Conservation (phyloP, 2,797 vertebrate species). For the Vultur gryphus region DNA sequence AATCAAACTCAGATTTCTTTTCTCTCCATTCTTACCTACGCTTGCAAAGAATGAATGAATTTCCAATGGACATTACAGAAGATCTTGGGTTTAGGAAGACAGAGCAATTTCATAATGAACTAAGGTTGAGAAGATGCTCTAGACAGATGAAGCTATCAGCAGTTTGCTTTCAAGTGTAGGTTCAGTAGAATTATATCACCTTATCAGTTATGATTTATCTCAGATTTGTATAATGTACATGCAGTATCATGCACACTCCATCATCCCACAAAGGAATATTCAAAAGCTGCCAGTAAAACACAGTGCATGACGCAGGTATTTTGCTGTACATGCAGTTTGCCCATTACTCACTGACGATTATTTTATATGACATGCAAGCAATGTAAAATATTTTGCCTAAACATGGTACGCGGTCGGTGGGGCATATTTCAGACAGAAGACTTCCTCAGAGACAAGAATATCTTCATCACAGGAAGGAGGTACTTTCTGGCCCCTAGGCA, state of each 20-base stretch:
- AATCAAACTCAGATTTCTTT: not conserved
- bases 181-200: not conserved
- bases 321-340: not conserved
- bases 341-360: not conserved
- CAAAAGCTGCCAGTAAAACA: not conserved
- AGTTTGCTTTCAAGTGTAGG: not conserved
- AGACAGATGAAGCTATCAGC: not conserved
- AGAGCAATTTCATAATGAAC: not conserved
- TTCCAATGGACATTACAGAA: not conserved
- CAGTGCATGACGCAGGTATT: not conserved
- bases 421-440: not conserved
- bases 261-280: not conserved
- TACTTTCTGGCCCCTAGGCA: not conserved
- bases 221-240: not conserved
- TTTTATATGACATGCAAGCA: not conserved
- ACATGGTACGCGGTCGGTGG: rapidly evolving
- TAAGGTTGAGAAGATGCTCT: not conserved
- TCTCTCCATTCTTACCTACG: not conserved
- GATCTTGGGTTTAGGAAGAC: not conserved
- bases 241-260: too few relatives aligned
- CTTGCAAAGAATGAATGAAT: not conserved
- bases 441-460: not conserved
- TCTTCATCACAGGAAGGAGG: not conserved
- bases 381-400: not conserved
- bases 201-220: not conserved